Base-by-base conservation (phyloP, 2,888 invertebrate genomes). In the Zeuzera pyrina region DNA sequence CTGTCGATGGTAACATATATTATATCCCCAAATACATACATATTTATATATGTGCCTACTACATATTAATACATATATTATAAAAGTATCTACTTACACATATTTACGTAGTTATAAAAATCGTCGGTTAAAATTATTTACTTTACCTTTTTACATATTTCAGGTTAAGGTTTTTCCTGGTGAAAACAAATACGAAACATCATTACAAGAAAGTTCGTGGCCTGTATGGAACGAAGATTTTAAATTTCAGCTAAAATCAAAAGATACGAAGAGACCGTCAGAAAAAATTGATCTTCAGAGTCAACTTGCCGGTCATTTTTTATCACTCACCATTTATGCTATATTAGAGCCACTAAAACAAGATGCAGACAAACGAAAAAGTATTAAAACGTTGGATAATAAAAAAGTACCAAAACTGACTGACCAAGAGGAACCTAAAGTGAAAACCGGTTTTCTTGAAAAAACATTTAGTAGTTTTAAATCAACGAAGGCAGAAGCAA, bases 171-270 rank as follows among this genome's bases (percentile, higher is more conserved):
- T 92, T 25, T 91, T 91, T 59, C 93, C 93, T 1, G 90, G 90
- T 6, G 89, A 89, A 49, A 89, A 88, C 43, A 91, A 92, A 64
- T 89, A 85, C 57, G 93, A 93, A 67, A 91, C 92, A 12, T 85
- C 88, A 33, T 73, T 89, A 46, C 89, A 89, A 57, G 90, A 89
- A 45, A 90, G 89, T 53, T 90, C 91, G 1, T 91, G 91, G 91
- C 92, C 93, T 0, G 88, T 88, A 33, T 92, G 91, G 85, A 91
- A 93, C 59, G 91, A 92, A 69, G 91, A 90, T 42, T 92, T 92
- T 55, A 87, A 86, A 47, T 92, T 92, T 61, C 86, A 86, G 26
- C 51, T 92, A 38, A 84, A 84, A 47, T 86, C 72, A 38, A 86
- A 86, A 57, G 86, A 87, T 43, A 56, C 52, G 1, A 76, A 71